A percentile compares a stretch with the other conserved stretches of the same genome.
These are phyloP conservation scores for Cartodere bifasciata DNA, from an alignment of 2,888 invertebrate genomes.

Conservation along the genomic window DNA sequence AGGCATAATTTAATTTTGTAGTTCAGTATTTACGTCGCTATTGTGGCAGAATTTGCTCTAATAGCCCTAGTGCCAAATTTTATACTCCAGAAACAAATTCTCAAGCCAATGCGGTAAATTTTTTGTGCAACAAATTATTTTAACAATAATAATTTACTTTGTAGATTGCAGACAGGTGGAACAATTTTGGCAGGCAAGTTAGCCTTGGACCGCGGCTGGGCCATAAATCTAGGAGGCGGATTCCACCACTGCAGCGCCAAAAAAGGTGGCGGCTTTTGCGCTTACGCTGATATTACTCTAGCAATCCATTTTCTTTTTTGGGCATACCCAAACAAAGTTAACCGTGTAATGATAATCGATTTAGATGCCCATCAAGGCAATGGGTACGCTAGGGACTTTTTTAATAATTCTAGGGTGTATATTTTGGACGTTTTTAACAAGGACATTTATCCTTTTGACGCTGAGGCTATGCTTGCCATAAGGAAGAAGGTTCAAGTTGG, in stretches of 20 bases:
- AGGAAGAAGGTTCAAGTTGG: slow-evolving; percentile 54
- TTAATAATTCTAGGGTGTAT: slow-evolving; percentile 56
- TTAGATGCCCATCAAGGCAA: slow-evolving; percentile 92
- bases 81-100: slow-evolving; percentile 59
- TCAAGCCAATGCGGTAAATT: slow-evolving; percentile 61
- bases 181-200: slow-evolving; percentile 71
- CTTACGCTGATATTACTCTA: slow-evolving; percentile 80
- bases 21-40: slow-evolving; percentile 71
- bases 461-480: slow-evolving; percentile 58
- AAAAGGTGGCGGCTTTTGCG: slow-evolving; percentile 77
- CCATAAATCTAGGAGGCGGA: slow-evolving; percentile 83
- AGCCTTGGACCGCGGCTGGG: slow-evolving; percentile 73
- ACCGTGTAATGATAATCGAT: slow-evolving; percentile 76
- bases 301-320: slow-evolving; percentile 55
- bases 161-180: slow-evolving; percentile 66
- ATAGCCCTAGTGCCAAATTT: slow-evolving; percentile 64
- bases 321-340: slow-evolving; percentile 38
- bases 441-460: slow-evolving; percentile 68
- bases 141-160: slow-evolving; percentile 16
- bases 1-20: slow-evolving; percentile 30
- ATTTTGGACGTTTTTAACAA: slow-evolving; percentile 81
- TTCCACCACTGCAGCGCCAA: slow-evolving; percentile 78
- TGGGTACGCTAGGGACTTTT: slow-evolving; percentile 75
- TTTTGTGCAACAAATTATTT: slow-evolving; percentile 1
- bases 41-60: slow-evolving; percentile 66